These are phyloP conservation scores for Bufo gargarizans DNA, from an alignment of 2,113 vertebrate species.

Conservation along the genomic window DNA sequence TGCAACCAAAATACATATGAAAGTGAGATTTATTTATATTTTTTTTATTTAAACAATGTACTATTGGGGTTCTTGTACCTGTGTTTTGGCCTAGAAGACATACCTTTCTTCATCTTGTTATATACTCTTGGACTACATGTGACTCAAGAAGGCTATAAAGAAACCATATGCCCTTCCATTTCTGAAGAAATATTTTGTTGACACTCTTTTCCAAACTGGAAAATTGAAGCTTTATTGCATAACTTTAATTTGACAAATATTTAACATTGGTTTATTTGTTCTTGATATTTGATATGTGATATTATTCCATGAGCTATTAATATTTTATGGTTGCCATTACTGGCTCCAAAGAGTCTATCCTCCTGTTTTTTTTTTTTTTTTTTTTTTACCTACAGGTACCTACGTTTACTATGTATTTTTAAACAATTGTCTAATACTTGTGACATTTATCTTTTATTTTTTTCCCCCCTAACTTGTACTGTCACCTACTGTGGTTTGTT, in stretches of 20 bases:
- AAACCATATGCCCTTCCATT: conserved; percentile 31
- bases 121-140: not conserved
- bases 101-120: conserved; percentile 10
- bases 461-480: conserved; percentile 44
- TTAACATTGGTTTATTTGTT: conserved; percentile 37
- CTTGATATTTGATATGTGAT: conserved; percentile 13
- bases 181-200: conserved; percentile 20
- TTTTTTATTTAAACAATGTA: not conserved
- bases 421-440: conserved; percentile 64
- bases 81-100: conserved; percentile 16
- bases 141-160: not conserved
- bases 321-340: conserved; percentile 1
- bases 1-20: conserved; percentile 42
- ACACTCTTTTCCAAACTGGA: conserved; percentile 51
- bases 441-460: conserved; percentile 67
- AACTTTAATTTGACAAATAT: conserved; percentile 36
- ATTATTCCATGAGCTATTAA: not conserved
- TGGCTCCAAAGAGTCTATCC: not conserved
- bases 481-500: conserved; percentile 55
- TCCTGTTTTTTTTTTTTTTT: conserved; percentile 33
- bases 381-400: conserved; percentile 46
- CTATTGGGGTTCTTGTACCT: conserved; percentile 17
- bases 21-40: not conserved
- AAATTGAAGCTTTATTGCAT: conserved; percentile 44
- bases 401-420: conserved; percentile 57